Evolutionary conservation across 2,113 vertebrate genomes (phyloP).

Genomic region (pig (Sus scrofa)): DNA sequence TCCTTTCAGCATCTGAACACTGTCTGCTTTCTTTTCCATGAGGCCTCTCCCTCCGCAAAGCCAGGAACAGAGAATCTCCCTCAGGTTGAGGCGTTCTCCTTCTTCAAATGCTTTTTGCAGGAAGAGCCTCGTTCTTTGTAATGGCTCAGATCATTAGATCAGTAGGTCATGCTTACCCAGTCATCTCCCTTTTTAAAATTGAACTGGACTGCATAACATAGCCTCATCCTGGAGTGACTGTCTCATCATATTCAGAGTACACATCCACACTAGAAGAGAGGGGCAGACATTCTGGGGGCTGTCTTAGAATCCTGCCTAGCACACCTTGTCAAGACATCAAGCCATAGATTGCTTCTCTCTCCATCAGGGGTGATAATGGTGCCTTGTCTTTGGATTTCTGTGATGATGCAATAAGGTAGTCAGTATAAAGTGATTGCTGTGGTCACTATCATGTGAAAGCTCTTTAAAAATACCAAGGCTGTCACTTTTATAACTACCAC

Average conservation of each 20-base stretch:
- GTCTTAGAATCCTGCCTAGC: neutral
- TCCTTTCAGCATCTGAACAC: neutral
- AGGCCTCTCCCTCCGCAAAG: neutral
- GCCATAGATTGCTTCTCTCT: neutral
- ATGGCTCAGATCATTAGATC: neutral
- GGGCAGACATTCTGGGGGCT: neutral
- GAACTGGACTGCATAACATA: neutral
- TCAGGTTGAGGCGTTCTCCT: neutral
- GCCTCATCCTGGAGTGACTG: neutral
- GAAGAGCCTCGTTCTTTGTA: neutral
- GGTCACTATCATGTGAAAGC: neutral
- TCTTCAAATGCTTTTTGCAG: neutral
- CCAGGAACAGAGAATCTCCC: neutral
- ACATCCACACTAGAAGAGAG: fast-evolving
- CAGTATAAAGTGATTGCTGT: neutral
- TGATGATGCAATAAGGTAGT: neutral
- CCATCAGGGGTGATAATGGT: neutral
- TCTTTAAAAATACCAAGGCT: neutral
- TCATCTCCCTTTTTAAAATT: neutral
- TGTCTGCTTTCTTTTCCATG: neutral
- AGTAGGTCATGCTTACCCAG: neutral
- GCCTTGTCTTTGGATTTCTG: neutral
- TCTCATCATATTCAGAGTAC: neutral
- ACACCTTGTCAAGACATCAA: neutral
- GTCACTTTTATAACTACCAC: neutral